Percentiles rank a stretch among this genome's conserved stretches.
Conservation (phyloP, 1,140 invertebrate genomes). For the Magallana angulata region DNA sequence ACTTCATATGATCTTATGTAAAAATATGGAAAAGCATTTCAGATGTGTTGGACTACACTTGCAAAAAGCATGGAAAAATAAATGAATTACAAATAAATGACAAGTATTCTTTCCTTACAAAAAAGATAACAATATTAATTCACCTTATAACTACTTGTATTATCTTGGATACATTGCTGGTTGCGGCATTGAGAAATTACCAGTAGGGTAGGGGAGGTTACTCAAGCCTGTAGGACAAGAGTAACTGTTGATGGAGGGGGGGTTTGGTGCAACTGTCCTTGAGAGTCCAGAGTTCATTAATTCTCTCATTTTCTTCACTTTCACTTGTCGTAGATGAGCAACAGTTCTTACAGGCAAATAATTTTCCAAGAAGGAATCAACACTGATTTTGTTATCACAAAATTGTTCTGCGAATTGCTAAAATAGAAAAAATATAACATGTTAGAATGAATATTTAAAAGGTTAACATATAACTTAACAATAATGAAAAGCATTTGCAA, state of each 20-base stretch:
- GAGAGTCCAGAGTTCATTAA: slow-evolving; percentile 80
- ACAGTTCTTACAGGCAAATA: slow-evolving; percentile 87
- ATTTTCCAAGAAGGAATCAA: slow-evolving; percentile 89
- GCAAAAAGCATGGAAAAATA: background rate
- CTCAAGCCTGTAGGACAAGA: background rate
- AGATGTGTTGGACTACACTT: background rate
- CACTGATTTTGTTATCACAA: slow-evolving; percentile 85
- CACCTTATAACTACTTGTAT: background rate
- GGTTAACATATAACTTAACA: too few species aligned
- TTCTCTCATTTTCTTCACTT: slow-evolving; percentile 93
- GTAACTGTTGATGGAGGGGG: background rate
- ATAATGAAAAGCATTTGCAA: too few species aligned
- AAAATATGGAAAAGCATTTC: background rate
- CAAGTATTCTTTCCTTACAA: too few species aligned
- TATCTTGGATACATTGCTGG: slow-evolving; percentile 25
- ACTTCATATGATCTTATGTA: slow-evolving; percentile 3
- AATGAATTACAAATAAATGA: too few species aligned
- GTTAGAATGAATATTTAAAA: too few species aligned
- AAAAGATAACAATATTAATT: too few species aligned
- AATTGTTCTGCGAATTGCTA: slow-evolving; percentile 85
- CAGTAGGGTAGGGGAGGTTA: background rate
- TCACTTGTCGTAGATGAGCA: slow-evolving; percentile 90
- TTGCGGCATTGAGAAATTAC: slow-evolving; percentile 7
- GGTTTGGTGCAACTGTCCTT: background rate
- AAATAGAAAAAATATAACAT: background rate